Percentiles rank a stretch among this genome's conserved stretches.
Evolutionary conservation across 92 coral and sea anemone genomes (phyloP).

Genomic region (Galaxea fascicularis): DNA sequence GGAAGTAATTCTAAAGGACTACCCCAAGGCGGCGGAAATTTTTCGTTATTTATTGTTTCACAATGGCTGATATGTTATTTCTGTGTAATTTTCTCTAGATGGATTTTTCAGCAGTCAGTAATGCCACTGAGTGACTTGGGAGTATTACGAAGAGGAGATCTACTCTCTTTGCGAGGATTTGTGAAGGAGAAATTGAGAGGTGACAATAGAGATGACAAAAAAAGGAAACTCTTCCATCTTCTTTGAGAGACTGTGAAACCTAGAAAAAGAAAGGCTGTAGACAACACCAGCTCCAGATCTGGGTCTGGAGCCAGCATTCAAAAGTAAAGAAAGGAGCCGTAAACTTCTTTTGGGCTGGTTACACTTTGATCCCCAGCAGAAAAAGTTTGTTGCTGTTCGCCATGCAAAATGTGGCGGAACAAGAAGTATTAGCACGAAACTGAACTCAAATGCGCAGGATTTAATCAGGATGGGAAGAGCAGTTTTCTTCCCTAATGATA

Average conservation of each 20-base stretch:
- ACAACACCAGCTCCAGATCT: constrained; percentile 3
- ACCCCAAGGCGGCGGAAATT: too few relatives aligned
- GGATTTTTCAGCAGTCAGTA: constrained; percentile 41
- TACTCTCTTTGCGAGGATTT: constrained; percentile 8
- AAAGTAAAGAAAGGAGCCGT: constrained; percentile 31
- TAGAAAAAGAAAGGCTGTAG: constrained; percentile 28
- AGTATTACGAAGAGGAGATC: not conserved
- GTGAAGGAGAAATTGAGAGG: constrained; percentile 45
- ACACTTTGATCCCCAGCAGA: constrained; percentile 47
- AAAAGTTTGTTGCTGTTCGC: constrained; percentile 53
- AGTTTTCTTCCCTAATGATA: constrained; percentile 65
- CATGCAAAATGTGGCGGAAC: constrained; percentile 66
- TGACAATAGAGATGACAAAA: constrained; percentile 51
- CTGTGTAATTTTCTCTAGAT: constrained; percentile 36
- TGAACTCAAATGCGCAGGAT: constrained; percentile 43
- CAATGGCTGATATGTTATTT: too few relatives aligned
- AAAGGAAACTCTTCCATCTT: constrained; percentile 50
- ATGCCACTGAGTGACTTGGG: constrained; percentile 36
- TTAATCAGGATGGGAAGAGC: constrained; percentile 43
- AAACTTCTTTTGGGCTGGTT: constrained; percentile 52
- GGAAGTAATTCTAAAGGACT: too few relatives aligned
- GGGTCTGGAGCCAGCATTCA: not conserved
- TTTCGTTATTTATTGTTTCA: too few relatives aligned
- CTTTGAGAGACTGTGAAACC: constrained; percentile 25
- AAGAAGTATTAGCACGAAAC: constrained; percentile 40